These are phyloP conservation scores for Cochlearius cochlearius DNA, from an alignment of 2,113 vertebrate genomes.

Conservation along the genomic window DNA sequence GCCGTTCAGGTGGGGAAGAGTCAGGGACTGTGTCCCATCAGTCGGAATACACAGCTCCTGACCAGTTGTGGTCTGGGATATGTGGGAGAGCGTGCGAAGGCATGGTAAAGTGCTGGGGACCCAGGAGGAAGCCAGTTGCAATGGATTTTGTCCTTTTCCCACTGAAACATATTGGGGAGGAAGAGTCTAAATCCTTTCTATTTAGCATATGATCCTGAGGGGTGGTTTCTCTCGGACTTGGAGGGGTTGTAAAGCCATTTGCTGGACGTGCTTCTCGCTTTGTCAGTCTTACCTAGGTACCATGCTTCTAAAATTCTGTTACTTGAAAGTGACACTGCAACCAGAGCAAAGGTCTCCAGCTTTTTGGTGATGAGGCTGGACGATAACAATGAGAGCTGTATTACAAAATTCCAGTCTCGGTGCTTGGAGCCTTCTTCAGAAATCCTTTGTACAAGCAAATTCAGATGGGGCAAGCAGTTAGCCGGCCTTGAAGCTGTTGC, in stretches of 20 bases:
- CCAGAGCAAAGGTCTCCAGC: background rate
- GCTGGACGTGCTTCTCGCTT: background rate
- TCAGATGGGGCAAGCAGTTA: background rate
- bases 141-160: background rate
- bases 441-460: background rate
- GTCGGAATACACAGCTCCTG: background rate
- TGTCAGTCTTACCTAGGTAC: background rate
- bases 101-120: background rate
- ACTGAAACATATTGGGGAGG: fast-evolving
- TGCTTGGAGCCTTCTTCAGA: background rate
- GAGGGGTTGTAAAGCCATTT: background rate
- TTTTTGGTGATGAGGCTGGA: background rate
- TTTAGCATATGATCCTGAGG: background rate
- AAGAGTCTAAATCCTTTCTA: background rate
- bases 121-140: background rate
- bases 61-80: background rate
- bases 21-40: background rate
- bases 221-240: background rate
- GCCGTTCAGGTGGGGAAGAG: background rate
- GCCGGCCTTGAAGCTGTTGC: background rate
- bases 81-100: fast-evolving
- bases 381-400: background rate
- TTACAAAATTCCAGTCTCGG: background rate
- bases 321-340: background rate
- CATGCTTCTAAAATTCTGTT: background rate